A percentile compares a stretch with the other conserved stretches of the same genome.
These are phyloP conservation scores for Acyrthosiphon pisum DNA, from an alignment of 1,140 invertebrate genomes.

Conservation along the genomic window DNA sequence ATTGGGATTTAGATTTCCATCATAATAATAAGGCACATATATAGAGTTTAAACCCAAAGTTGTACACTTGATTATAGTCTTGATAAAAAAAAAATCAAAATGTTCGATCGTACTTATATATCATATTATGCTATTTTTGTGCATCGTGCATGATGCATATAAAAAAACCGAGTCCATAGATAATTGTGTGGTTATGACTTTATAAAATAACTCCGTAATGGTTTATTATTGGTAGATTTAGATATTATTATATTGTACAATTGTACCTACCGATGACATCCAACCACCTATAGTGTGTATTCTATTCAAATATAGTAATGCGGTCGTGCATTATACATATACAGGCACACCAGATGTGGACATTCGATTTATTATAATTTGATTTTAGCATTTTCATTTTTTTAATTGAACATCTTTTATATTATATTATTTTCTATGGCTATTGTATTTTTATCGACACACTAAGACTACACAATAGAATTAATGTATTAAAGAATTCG, in stretches of 20 bases:
- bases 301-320: conserved; percentile 43
- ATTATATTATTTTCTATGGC: conserved; percentile 26
- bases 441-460: conserved; percentile 15
- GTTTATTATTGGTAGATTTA: neutral
- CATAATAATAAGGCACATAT: neutral
- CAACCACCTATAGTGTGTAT: neutral
- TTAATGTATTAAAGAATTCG: conserved; percentile 29
- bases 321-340: neutral
- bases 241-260: neutral
- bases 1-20: neutral
- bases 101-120: neutral
- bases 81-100: neutral
- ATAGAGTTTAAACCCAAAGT: neutral
- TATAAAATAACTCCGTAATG: conserved; percentile 7
- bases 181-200: neutral
- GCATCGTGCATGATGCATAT: neutral
- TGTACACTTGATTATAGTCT: too few species aligned
- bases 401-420: conserved; percentile 44
- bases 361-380: conserved; percentile 29
- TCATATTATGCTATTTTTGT: too few species aligned
- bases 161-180: neutral
- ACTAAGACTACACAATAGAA: conserved; percentile 9
- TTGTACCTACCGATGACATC: conserved; percentile 12
- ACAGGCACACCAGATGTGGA: neutral
- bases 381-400: conserved; percentile 37